Conservation (phyloP, 2,113 vertebrate species). For the Anguilla japonica region DNA sequence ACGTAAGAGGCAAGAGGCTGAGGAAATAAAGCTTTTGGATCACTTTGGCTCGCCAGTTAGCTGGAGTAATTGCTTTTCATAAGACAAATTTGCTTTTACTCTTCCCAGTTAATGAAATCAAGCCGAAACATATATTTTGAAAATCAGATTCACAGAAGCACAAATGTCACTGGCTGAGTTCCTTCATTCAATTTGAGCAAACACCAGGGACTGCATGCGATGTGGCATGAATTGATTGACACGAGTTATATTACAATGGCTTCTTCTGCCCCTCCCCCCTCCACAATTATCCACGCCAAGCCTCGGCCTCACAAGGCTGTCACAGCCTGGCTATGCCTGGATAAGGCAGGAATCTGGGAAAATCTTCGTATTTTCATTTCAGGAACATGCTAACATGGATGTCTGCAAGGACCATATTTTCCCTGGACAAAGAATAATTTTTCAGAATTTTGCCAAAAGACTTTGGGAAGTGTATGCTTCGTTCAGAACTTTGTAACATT, state of each 20-base stretch:
- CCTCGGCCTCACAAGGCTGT: conserved; percentile 52
- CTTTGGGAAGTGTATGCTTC: too few relatives aligned
- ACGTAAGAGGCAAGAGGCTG: conserved; percentile 67
- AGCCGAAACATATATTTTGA: conserved; percentile 80
- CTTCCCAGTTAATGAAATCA: conserved; percentile 83
- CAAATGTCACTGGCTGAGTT: conserved; percentile 77
- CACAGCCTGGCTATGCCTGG: conserved; percentile 20
- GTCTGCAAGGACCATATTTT: background rate
- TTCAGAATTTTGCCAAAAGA: too few relatives aligned
- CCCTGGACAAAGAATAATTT: background rate
- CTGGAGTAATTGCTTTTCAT: conserved; percentile 88
- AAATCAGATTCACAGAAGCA: conserved; percentile 78
- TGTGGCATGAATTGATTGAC: conserved; percentile 68
- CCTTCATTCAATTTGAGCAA: conserved; percentile 71
- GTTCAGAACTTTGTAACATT: too few relatives aligned
- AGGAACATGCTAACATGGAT: too few relatives aligned
- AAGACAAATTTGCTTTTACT: conserved; percentile 88
- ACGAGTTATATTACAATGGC: conserved; percentile 68
- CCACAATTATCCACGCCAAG: conserved; percentile 66
- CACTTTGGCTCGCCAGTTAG: conserved; percentile 82
- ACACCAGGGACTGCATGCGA: conserved; percentile 63
- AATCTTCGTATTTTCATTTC: background rate
- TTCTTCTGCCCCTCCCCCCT: conserved; percentile 48
- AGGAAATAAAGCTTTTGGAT: conserved; percentile 72
- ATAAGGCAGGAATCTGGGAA: background rate